Base-by-base conservation (phyloP, 2,888 invertebrate species). In the Agrochola lota region DNA sequence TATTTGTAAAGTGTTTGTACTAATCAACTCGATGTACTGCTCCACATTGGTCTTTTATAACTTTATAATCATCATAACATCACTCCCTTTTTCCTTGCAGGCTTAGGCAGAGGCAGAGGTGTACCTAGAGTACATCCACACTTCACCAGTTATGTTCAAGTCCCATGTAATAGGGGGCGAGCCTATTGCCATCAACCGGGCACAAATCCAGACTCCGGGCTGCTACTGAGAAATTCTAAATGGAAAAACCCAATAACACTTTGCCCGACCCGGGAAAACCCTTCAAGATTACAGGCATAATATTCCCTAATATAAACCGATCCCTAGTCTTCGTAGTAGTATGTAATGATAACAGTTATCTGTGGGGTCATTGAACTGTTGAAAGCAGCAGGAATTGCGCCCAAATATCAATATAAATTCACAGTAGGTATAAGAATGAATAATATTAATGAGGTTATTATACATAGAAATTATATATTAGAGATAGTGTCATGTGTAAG, bases 381-480 rank as follows among this genome's bases (percentile, higher is more conserved):
- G 11, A 57, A 55, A 63, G 15, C 26, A 26, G 12, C 55, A 68
- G 6, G 9, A 0, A 71, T 30, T 26, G 9, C 49, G 40, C 52
- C 23, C 12, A 52, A 75, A 43, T 62, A 52, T 30, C 5, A 30
- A 11, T 49, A 8, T 59, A 52, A 52, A 52, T 52, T 20, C 52
- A 20, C 20, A 52, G 7, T 52, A 52, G 52, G 20, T 52, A 52
- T 52, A 23, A 62, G 52, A 30, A 52, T 62, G 3, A 74, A 40
- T 74, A 12, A 52, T n/a, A 17, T 20, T 12, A 75, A 52, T 30
- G 30, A 75, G 52, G 75, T 75, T 75, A 74, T 20, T 17, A 62
- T n/a, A 52, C 52, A 43, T 74, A 62, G 62, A 52, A n/a, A 74
- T 74, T n/a, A 52, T 75, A 9, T 43, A 55, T 55, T 20, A 15